Evolutionary conservation across 1,140 invertebrate genomes (phyloP), one percentile per base, ranked within the genome.

Genomic region (Atopsyche davidsoni): DNA sequence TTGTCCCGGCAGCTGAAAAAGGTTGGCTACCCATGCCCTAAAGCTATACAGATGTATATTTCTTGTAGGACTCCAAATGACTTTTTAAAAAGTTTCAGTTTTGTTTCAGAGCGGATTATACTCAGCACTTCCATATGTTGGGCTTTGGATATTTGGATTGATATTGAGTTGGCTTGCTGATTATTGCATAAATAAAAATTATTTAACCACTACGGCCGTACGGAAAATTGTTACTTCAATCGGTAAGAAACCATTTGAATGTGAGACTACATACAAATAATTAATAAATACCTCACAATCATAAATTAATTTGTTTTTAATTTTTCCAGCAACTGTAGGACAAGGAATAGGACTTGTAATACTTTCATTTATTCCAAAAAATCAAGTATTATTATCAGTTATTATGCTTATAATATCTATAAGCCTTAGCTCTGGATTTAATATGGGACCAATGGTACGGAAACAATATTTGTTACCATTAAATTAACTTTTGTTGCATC

Each of bases 151-250:
- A 25, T 75, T 35, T 79, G 78, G 4, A 62, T 81, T 38, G 54
- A 67, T 45, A 69, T 72, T 32, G 77, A 75, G 80, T 43, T 78
- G 75, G 60, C 24, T 81, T 1, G 77, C 79, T 19, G 82, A 85
- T 59, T 78, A 70, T 63, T 55, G 83, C 45, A 75, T 83, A 16
- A 70, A 64, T 25, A 69, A 63, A 10, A 69, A 70, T n/a, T 64
- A 71, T 11, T 69, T 77, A 57, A 69, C 62, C 1, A 73, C 76
- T 0, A 80, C 78, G 0, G 74, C 72, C 39, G 74, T 77, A 0
- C 65, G 82, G 28, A 84, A 84, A 67, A 57, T 82, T 13, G 82
- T 82, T 59, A 83, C 79, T 3, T 76, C 78, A n/a, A 69, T 81
- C 36, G 75, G 77, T 79, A 65, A 65, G 58, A 16, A n/a, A n/a